Evolutionary conservation across 2,797 vertebrate genomes (phyloP), one percentile per base, ranked within the genome.

Genomic region (Astyanax mexicanus): DNA sequence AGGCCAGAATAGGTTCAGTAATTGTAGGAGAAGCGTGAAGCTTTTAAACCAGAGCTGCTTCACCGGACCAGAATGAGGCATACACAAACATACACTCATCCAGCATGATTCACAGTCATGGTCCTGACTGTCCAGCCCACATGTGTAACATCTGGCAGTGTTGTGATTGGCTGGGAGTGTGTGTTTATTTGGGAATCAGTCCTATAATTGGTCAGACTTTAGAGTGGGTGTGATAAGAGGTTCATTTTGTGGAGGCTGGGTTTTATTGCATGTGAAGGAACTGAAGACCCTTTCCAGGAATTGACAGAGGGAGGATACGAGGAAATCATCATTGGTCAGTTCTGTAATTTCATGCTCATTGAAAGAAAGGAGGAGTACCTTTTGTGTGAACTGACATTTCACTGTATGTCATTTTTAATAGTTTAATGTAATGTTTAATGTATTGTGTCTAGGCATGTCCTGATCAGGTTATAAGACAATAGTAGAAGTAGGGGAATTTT

Each of bases 121-220:
- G 42, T 51, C 60, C 45, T 37, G 27, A 54, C 35, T 27, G 45
- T 65, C 40, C 12, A 29, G 37, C 61, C 78, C 37, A 64, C 32
- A 42, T 64, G 58, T 51, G n/a, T 62, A 65, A 70, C 72, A 79
- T 79, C 72, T 75, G 72, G 66, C 42, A 27, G 69, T 79, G 81
- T 66, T 82, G 64, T 72, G 69, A 74, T 66, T 23, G 58, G 73
- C 66, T 66, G 17, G 35, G 6, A 35, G 12, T 38, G 7, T 12
- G 4, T 58, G 72, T 58, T 42, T 40, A n/a, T 68, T 47, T 38
- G 25, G 21, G 19, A 44, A 15, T 40, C 35, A 19, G 32, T 42
- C 21, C 44, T 70, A 45, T 42, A 58, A 76, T 79, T 82, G 73
- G 80, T 73, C 58, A 23, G 73, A 64, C 27, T 23, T 51, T 55